phyloP scores from a whole-genome alignment of 2,113 vertebrate species.

The Catharus bicknelli region DNA sequence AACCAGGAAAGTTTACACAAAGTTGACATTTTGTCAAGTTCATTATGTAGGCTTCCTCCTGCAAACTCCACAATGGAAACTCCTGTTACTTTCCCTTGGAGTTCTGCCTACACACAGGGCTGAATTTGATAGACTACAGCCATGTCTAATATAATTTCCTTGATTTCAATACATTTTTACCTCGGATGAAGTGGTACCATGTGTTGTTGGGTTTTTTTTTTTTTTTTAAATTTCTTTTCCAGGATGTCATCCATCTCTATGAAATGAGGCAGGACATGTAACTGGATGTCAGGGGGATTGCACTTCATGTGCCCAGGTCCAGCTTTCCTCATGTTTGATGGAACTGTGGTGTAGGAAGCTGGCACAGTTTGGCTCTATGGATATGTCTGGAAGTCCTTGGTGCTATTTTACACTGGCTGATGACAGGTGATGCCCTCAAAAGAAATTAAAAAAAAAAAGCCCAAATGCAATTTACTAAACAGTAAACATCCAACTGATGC shows the following conservation, averaged over 20 bases:
- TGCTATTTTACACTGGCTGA: constrained; percentile 8
- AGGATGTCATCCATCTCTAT: constrained; percentile 20
- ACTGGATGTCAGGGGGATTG: not conserved
- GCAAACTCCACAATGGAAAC: not conserved
- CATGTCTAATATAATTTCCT: not conserved
- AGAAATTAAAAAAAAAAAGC: not conserved
- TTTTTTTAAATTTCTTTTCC: not conserved
- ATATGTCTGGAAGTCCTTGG: not conserved
- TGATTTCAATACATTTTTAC: not conserved
- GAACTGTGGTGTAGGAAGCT: not conserved
- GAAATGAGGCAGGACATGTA: not conserved
- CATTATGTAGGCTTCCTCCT: not conserved
- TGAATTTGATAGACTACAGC: not conserved
- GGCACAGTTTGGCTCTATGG: not conserved
- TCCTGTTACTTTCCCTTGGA: not conserved
- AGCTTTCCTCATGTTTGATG: not conserved
- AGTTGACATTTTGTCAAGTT: not conserved
- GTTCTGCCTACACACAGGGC: constrained; percentile 2
- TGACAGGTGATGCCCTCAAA: not conserved
- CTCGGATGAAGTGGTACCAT: not conserved
- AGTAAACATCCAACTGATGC: constrained; percentile 20
- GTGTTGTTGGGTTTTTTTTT: not conserved
- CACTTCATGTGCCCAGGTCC: not conserved
- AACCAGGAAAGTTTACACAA: constrained; percentile 19
- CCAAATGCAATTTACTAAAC: constrained; percentile 8